phyloP scores from a whole-genome alignment of 2,888 invertebrate species.

The Dioctria rufipes region DNA sequence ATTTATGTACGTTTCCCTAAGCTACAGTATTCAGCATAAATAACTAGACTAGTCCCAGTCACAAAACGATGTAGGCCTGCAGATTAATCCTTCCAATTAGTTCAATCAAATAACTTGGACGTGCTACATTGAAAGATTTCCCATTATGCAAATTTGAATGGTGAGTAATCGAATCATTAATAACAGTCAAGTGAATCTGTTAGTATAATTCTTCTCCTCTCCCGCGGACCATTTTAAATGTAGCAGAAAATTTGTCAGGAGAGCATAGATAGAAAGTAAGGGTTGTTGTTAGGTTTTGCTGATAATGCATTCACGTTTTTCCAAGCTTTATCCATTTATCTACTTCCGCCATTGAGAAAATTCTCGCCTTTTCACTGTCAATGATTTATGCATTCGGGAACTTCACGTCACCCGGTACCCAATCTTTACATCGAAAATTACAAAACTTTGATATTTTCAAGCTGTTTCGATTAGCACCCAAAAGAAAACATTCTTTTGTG shows the following conservation, averaged over 20 bases:
- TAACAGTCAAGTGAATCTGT: neutral
- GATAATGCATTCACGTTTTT: neutral
- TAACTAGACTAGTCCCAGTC: neutral
- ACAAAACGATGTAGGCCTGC: neutral
- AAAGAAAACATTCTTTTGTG: neutral
- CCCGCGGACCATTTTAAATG: neutral
- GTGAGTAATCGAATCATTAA: conserved; percentile 7
- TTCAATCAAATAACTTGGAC: conserved; percentile 10
- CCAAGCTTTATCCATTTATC: neutral
- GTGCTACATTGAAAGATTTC: conserved; percentile 1
- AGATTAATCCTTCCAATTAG: conserved; percentile 14
- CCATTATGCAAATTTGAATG: conserved; percentile 8
- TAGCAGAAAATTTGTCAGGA: neutral
- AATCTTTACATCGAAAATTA: neutral
- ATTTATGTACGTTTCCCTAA: no score
- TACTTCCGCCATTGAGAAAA: neutral
- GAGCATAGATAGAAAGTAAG: no score
- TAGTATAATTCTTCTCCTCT: neutral
- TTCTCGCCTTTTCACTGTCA: neutral
- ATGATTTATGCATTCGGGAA: conserved; percentile 10
- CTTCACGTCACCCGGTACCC: neutral
- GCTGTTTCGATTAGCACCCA: neutral
- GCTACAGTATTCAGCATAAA: no score
- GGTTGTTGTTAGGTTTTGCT: neutral
- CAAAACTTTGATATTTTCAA: neutral